Evolutionary conservation across 2,797 vertebrate genomes (phyloP).

Genomic region (Melanotaenia pygmaea): DNA sequence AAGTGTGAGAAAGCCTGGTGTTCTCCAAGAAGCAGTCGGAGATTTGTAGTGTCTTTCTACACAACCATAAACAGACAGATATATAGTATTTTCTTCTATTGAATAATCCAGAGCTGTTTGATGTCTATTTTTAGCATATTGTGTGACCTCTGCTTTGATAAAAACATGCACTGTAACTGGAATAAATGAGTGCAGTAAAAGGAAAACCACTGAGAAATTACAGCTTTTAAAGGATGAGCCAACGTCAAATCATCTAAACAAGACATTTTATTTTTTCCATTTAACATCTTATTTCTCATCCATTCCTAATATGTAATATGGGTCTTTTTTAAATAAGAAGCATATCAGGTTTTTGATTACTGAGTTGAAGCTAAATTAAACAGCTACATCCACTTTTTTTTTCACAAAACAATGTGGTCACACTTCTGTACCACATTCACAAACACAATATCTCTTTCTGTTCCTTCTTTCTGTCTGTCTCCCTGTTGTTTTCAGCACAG

Average conservation of each 20-base stretch:
- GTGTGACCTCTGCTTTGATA: conserved; percentile 10
- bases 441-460: conserved; percentile 33
- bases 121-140: conserved; percentile 5
- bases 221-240: conserved; percentile 10
- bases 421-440: conserved; percentile 31
- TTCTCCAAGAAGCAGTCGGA: conserved; percentile 13
- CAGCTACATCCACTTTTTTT: conserved; percentile 62
- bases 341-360: conserved; percentile 15
- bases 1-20: conserved; percentile 11
- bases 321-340: background rate
- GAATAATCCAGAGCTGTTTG: background rate
- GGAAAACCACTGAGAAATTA: background rate
- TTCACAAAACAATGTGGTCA: conserved; percentile 29
- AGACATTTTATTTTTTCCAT: conserved; percentile 14
- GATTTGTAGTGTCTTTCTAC: conserved; percentile 18
- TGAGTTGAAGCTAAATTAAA: conserved; percentile 54
- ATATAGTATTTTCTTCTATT: background rate
- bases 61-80: background rate
- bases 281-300: conserved; percentile 23
- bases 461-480: conserved; percentile 49
- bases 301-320: conserved; percentile 14
- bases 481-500: conserved; percentile 67
- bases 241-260: conserved; percentile 5
- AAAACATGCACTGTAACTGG: background rate
- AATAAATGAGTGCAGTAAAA: background rate